Evolutionary conservation across 2,113 vertebrate species (phyloP).

Genomic region (Alectura lathami): DNA sequence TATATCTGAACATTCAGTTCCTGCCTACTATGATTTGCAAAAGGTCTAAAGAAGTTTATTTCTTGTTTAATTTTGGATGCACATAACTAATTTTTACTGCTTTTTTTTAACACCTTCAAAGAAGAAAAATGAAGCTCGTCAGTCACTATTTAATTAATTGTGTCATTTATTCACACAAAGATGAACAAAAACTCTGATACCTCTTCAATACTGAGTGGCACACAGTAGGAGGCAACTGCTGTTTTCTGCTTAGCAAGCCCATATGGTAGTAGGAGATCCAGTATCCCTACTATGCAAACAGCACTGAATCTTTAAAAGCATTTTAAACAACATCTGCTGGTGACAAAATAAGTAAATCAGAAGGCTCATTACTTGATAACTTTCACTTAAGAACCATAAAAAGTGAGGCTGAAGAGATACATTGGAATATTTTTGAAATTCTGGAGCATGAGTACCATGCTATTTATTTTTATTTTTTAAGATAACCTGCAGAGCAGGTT

Average conservation of each 20-base stretch:
- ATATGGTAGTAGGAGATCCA: slow-evolving; percentile 63
- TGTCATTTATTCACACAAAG: slow-evolving; percentile 35
- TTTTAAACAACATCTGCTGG: slow-evolving; percentile 56
- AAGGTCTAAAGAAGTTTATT: not conserved
- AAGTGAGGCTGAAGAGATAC: not conserved
- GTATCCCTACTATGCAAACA: slow-evolving; percentile 53
- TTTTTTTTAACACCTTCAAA: not conserved
- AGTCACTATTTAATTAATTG: not conserved
- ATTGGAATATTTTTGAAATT: not conserved
- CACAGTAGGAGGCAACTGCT: slow-evolving; percentile 51
- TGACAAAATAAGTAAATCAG: slow-evolving; percentile 53
- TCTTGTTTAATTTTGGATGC: not conserved
- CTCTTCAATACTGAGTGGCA: slow-evolving; percentile 51
- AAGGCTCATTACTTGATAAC: slow-evolving; percentile 18
- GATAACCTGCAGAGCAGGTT: not conserved
- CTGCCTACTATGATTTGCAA: not conserved
- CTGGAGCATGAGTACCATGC: not conserved
- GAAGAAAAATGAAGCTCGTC: slow-evolving; percentile 10
- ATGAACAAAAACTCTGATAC: slow-evolving; percentile 40
- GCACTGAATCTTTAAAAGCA: slow-evolving; percentile 32
- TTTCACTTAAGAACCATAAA: slow-evolving; percentile 22
- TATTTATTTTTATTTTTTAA: not conserved
- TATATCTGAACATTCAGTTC: not conserved
- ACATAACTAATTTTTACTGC: not conserved
- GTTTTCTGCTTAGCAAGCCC: slow-evolving; percentile 45